Conservation (phyloP, 1,140 invertebrate species). For the Mya arenaria region DNA sequence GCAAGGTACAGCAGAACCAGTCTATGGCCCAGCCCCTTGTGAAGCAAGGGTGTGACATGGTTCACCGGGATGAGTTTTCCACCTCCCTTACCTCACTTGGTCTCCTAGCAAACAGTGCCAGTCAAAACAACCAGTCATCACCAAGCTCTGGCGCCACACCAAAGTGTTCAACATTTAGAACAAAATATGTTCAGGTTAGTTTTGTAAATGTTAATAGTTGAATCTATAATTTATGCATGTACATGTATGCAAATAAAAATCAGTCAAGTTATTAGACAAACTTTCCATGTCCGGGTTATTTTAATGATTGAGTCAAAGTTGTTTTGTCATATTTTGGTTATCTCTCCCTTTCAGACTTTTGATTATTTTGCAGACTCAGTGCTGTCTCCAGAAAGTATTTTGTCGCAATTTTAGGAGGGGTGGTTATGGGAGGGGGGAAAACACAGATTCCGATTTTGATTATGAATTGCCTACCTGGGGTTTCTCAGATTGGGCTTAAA, state of each 20-base stretch:
- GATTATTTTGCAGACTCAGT: too few relatives aligned
- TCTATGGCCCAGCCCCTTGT: conserved; percentile 70
- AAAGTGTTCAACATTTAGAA: conserved; percentile 1
- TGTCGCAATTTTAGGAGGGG: too few relatives aligned
- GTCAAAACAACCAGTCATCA: background rate
- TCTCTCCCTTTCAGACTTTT: too few relatives aligned
- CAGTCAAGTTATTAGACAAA: background rate
- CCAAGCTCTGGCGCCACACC: background rate
- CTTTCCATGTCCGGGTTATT: too few relatives aligned
- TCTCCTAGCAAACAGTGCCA: conserved; percentile 65
- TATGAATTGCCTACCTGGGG: too few relatives aligned
- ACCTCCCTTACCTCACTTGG: conserved; percentile 83
- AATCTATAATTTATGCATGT: background rate
- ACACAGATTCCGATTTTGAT: too few relatives aligned
- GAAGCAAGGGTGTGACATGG: conserved; percentile 81
- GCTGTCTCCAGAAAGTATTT: too few relatives aligned
- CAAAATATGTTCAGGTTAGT: conserved; percentile 52
- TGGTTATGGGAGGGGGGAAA: too few relatives aligned
- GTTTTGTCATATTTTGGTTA: too few relatives aligned
- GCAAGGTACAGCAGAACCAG: conserved; percentile 82
- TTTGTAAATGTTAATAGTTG: too few relatives aligned
- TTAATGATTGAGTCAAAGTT: too few relatives aligned
- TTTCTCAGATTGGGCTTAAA: too few relatives aligned
- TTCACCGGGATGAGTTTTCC: conserved; percentile 84
- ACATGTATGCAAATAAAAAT: background rate